Base-by-base conservation (phyloP, 2,888 invertebrate genomes). In the Cheilosia impressa region DNA sequence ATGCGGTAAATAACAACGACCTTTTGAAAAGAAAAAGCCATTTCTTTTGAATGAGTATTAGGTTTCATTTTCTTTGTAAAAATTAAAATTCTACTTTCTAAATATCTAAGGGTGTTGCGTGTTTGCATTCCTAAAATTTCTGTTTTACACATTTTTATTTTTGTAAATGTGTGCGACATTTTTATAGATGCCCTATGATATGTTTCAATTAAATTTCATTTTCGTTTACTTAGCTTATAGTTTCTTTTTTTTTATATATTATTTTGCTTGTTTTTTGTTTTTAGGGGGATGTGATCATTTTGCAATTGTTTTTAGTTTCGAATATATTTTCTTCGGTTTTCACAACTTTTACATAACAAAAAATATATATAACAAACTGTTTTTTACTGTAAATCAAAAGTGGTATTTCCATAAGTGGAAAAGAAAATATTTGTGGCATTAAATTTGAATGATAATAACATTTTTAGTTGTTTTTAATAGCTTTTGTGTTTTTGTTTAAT, bases 171-270 rank as follows among this genome's bases (percentile, higher is more conserved):
- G 53, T 53, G 68, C 7, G 43, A 41, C 41, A 27, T 62, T 63
- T 41, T 50, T 72, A 58, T 72, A 38, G 13, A 38, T 4, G 50
- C 45, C 45, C 60, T 79, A 79, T 79, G 79, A 79, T 79, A 79
- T 79, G 79, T 79, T 79, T 79, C 58, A 79, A 72, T 72, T 72
- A 79, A 79, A 72, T 72, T 66, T 78, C 69, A 78, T 79, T 63
- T 78, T 63, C 63, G 55, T 78, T 71, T 62, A 19, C 47, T 58
- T 68, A 78, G 57, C 31, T 24, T 38, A 41, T 41, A 17, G 19
- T n/a, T 66, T 50, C 10, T n/a, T 31, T 47, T 57, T 0, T 57
- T 41, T 38, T 31, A 55, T 38, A 34, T 15, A 31, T 53, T 52
- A n/a, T 53, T 31, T 53, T 22, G 15, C 13, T 47, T 41, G 38